Base-by-base conservation (phyloP, 1,140 invertebrate genomes). In the Drosophila pachea region DNA sequence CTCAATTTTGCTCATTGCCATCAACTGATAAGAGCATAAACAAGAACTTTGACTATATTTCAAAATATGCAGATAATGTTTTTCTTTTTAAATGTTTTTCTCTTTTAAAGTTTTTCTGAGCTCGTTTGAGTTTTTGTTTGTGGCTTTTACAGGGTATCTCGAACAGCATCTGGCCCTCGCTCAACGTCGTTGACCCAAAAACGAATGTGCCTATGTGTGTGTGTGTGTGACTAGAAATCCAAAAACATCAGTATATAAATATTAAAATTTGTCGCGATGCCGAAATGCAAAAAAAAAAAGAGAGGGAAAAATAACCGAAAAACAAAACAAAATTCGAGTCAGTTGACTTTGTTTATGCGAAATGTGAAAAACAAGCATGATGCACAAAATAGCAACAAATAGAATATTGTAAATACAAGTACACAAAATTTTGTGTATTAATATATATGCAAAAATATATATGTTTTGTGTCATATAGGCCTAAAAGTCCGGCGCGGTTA, bases 311-410 rank as follows among this genome's bases (percentile, higher is more conserved):
- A 52, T 29, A n/a, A 29, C 4, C 22, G 22, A 12, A 33, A 50
- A 52, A 35, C 7, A 35, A 76, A 45, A 38, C 45, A 73, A 68
- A 58, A 73, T 29, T 12, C 53, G 62, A 78, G 66, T 83, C 76
- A 78, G 78, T 68, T 75, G 78, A 82, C 67, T 67, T 82, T 82
- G 79, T 84, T 84, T 69, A 69, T 84, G 47, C 53, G 68, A 69
- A 84, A 73, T 59, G 73, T 75, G 75, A 75, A 83, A 77, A 82
- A 74, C 53, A 56, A 42, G 53, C 45, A 8, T 16, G n/a, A 0
- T 50, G 62, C 53, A 36, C 31, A 16, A 50, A 56, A 36, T 42
- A 67, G 64, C 12, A 67, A 47, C 63, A 62, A 42, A n/a, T 53
- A 40, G 62, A 50, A 59, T 69, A 47, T 65, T 12, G 59, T 72